Conservation (phyloP, 2,797 vertebrate genomes). For the Sebastes hubbsi region DNA sequence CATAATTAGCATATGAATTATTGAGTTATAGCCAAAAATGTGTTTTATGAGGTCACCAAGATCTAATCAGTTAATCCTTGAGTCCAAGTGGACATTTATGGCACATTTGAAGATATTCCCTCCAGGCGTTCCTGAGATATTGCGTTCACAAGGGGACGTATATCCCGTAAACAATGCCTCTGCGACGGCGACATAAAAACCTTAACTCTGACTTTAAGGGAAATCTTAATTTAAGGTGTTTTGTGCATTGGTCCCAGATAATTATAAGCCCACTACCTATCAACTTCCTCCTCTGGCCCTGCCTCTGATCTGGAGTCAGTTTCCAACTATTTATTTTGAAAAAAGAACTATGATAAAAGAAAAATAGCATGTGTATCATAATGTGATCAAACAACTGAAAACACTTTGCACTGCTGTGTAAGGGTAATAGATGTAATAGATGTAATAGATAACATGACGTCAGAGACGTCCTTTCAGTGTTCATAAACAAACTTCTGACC, state of each 20-base stretch:
- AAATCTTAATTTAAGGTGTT: too few relatives aligned
- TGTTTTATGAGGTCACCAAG: too few relatives aligned
- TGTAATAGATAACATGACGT: not conserved
- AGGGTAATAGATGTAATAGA: accelerated
- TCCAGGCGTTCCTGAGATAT: too few relatives aligned
- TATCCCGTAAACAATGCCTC: too few relatives aligned
- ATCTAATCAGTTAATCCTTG: accelerated
- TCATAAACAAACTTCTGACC: not conserved
- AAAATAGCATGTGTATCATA: not conserved
- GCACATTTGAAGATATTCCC: too few relatives aligned
- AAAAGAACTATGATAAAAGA: not conserved
- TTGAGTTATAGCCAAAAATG: too few relatives aligned
- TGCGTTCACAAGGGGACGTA: too few relatives aligned
- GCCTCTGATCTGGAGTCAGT: not conserved
- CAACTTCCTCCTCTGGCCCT: not conserved
- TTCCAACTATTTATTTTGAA: not conserved
- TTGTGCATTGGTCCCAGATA: too few relatives aligned
- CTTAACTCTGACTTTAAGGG: too few relatives aligned
- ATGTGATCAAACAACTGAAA: not conserved
- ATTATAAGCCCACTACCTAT: not conserved
- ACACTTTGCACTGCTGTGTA: not conserved
- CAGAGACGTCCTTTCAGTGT: not conserved
- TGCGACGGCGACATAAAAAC: accelerated
- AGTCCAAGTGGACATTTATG: too few relatives aligned
- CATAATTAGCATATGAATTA: too few relatives aligned